These are phyloP conservation scores for Philereme transversata DNA, from an alignment of 2,888 invertebrate species.

Conservation along the genomic window DNA sequence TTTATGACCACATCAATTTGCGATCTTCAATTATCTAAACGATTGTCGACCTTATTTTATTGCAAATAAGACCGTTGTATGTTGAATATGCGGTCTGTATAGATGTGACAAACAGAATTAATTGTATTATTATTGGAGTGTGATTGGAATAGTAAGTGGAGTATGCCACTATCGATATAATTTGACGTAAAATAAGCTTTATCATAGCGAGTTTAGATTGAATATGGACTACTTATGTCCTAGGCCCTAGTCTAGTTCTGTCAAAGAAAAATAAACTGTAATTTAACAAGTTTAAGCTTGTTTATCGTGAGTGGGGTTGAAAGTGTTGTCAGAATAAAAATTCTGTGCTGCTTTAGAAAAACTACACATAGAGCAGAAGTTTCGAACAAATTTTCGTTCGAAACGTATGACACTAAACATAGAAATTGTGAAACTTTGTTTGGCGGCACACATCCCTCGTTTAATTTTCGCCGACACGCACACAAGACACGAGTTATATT, in stretches of 20 bases:
- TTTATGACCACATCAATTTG: conserved; percentile 31
- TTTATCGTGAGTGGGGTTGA: conserved; percentile 46
- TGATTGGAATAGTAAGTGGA: conserved; percentile 53
- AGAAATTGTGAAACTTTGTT: too few species aligned
- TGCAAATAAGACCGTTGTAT: conserved; percentile 12
- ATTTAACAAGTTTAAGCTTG: background rate
- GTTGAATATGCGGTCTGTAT: conserved; percentile 42
- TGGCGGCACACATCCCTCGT: too few species aligned
- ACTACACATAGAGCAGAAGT: background rate
- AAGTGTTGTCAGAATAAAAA: conserved; percentile 8
- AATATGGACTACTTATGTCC: conserved; percentile 3
- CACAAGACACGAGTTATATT: too few species aligned
- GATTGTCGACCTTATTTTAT: conserved; percentile 19
- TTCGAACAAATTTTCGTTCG: too few species aligned
- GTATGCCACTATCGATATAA: too few species aligned
- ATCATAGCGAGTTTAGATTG: background rate
- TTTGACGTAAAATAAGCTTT: conserved; percentile 26
- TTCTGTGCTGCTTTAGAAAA: background rate
- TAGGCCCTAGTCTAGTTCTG: background rate
- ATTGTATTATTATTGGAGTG: conserved; percentile 78
- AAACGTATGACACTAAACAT: too few species aligned
- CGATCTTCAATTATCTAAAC: conserved; percentile 18
- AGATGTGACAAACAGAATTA: conserved; percentile 73
- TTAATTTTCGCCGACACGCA: too few species aligned
- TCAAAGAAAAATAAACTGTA: background rate